A percentile compares a stretch with the other conserved stretches of the same genome.
phyloP scores from a whole-genome alignment of 2,113 vertebrate species.

The Andinoacara biseriatus region DNA sequence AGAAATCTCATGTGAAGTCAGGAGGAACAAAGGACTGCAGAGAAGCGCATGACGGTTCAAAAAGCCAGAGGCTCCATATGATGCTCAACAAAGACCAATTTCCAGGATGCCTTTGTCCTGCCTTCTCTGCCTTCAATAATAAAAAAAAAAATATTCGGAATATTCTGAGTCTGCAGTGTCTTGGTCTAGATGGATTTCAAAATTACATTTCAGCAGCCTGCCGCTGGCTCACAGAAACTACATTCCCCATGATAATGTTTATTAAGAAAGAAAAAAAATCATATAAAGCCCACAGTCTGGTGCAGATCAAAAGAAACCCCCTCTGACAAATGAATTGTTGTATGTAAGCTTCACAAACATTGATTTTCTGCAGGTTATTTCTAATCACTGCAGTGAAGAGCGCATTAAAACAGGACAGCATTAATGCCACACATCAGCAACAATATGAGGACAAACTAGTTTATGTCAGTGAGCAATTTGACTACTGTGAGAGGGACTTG shows the following conservation, averaged over 20 bases:
- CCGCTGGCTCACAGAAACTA: not conserved
- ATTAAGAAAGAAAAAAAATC: not conserved
- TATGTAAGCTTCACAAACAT: not conserved
- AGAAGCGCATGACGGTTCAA: conserved; percentile 18
- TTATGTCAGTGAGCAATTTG: not conserved
- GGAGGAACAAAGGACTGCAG: conserved; percentile 38
- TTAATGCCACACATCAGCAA: not conserved
- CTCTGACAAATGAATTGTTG: not conserved
- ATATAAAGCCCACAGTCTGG: not conserved
- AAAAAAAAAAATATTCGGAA: not conserved
- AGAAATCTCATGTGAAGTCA: conserved; percentile 34
- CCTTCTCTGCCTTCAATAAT: conserved; percentile 12
- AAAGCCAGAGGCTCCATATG: conserved; percentile 14
- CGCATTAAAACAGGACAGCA: not conserved
- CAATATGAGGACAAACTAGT: not conserved
- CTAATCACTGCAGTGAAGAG: not conserved
- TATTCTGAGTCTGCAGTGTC: not conserved
- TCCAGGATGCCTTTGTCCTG: conserved; percentile 29
- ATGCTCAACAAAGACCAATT: conserved; percentile 24
- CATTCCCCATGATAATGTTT: not conserved
- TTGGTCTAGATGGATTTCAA: not conserved
- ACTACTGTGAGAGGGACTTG: not conserved
- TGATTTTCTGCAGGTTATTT: not conserved
- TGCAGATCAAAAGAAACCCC: not conserved
- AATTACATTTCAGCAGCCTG: not conserved